Conservation (phyloP, 2,888 invertebrate species). For the Flexamia atlantica region DNA sequence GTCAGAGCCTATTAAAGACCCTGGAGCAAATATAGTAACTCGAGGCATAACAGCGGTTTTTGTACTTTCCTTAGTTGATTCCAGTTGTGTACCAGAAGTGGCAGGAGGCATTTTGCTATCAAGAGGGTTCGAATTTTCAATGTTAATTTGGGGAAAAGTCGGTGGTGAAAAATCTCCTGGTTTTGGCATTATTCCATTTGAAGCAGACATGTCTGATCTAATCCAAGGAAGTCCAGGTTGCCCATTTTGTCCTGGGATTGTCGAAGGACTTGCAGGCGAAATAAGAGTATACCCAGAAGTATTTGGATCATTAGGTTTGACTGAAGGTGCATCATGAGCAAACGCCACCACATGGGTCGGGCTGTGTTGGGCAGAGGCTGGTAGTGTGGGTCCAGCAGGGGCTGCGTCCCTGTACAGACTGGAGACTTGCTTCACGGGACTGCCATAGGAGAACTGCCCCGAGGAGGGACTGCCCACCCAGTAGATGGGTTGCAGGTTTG, state of each 20-base stretch:
- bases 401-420: not conserved
- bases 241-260: not conserved
- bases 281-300: not conserved
- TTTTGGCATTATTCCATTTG: not conserved
- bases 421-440: not conserved
- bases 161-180: not conserved
- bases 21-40: constrained; percentile 18
- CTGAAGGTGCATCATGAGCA: not conserved
- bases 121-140: not conserved
- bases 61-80: not conserved
- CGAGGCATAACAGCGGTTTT: not conserved
- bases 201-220: not conserved
- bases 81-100: not conserved
- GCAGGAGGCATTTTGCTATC: not conserved
- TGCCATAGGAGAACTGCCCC: not conserved
- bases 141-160: not conserved
- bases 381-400: not conserved
- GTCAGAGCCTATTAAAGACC: not conserved
- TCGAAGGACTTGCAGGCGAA: not conserved
- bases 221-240: not conserved
- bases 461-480: not conserved
- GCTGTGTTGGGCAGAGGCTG: not conserved
- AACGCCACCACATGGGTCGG: not conserved
- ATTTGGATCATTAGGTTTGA: not conserved
- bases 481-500: not conserved